phyloP scores from a whole-genome alignment of 2,888 invertebrate genomes.

The Sipha maydis region DNA sequence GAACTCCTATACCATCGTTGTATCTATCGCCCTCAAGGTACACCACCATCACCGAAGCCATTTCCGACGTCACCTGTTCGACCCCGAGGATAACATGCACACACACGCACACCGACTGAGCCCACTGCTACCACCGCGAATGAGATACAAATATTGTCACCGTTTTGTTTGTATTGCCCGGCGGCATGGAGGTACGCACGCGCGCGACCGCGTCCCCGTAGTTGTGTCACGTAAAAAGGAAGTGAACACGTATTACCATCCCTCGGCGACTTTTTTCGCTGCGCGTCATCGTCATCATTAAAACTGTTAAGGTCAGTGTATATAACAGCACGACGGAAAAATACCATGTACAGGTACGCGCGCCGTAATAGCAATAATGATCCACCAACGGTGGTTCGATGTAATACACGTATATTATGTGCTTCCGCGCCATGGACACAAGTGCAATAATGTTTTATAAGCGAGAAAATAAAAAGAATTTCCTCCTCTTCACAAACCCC shows the following conservation, averaged over 20 bases:
- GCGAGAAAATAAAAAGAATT: too few species aligned
- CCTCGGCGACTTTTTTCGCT: not conserved
- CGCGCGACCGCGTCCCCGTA: not conserved
- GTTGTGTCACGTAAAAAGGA: too few species aligned
- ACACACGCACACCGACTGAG: not conserved
- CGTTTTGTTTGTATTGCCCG: conserved; percentile 3
- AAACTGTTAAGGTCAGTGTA: not conserved
- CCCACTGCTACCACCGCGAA: not conserved
- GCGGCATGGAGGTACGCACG: not conserved
- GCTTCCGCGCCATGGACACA: too few species aligned
- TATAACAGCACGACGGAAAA: not conserved
- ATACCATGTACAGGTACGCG: not conserved
- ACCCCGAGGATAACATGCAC: not conserved
- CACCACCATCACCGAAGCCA: not conserved
- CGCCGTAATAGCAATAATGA: not conserved
- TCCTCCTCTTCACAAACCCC: too few species aligned
- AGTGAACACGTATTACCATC: not conserved
- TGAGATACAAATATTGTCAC: conserved; percentile 15
- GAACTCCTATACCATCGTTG: not conserved
- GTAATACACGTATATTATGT: too few species aligned
- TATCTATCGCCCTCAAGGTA: conserved; percentile 13
- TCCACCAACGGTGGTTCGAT: not conserved
- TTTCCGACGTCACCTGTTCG: conserved; percentile 41
- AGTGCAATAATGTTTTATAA: too few species aligned
- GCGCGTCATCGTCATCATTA: not conserved